Conservation (phyloP, 1,140 invertebrate species). For the Paraescarpia echinospica region DNA sequence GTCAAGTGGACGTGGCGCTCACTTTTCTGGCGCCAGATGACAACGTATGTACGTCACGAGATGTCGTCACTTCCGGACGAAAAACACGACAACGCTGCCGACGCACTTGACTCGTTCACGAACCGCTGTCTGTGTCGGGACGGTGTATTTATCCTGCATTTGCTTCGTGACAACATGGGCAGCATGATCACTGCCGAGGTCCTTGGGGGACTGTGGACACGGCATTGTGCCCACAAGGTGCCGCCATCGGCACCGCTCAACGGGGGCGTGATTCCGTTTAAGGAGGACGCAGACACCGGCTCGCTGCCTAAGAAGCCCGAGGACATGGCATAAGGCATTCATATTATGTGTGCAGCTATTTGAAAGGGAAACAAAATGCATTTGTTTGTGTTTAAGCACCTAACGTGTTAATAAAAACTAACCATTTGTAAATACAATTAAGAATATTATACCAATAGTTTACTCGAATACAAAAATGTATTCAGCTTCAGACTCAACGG, state of each 20-base stretch:
- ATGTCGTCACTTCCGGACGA: slow-evolving; percentile 23
- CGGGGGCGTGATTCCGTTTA: not conserved
- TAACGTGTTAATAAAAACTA: too few species aligned
- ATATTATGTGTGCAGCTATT: not conserved
- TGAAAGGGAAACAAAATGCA: too few species aligned
- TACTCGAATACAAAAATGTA: too few species aligned
- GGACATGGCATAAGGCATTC: not conserved
- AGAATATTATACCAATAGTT: too few species aligned
- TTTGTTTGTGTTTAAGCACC: too few species aligned
- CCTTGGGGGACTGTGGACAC: slow-evolving; percentile 21
- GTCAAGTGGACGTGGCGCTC: slow-evolving; percentile 24
- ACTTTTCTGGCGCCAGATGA: slow-evolving; percentile 26
- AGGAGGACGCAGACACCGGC: not conserved
- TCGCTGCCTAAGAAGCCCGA: not conserved
- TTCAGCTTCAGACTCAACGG: too few species aligned
- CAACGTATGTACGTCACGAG: slow-evolving; percentile 10
- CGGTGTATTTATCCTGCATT: slow-evolving; percentile 55
- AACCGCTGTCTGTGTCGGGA: slow-evolving; percentile 55
- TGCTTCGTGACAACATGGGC: slow-evolving; percentile 54
- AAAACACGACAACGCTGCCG: not conserved
- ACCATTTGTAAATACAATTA: too few species aligned
- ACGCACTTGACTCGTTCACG: slow-evolving; percentile 19
- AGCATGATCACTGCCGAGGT: slow-evolving; percentile 15
- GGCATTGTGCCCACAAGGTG: not conserved
- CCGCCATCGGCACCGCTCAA: not conserved